phyloP scores from a whole-genome alignment of 2,888 invertebrate genomes.

The Shargacucullia verbasci region DNA sequence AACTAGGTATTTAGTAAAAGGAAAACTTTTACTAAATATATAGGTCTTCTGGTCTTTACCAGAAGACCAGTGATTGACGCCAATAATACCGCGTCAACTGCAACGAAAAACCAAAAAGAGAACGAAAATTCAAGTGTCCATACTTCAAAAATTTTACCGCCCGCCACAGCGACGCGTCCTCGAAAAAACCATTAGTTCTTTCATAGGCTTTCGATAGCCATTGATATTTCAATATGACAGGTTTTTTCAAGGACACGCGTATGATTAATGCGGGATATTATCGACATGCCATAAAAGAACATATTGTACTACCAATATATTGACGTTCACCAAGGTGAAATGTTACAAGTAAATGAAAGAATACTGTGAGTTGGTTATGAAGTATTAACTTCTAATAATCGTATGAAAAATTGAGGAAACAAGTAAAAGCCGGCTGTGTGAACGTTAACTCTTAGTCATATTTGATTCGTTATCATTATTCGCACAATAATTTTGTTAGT shows the following conservation, averaged over 20 bases:
- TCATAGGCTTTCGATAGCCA: conserved; percentile 26
- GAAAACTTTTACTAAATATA: no score
- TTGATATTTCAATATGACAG: conserved; percentile 33
- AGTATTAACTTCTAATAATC: background rate
- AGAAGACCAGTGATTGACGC: no score
- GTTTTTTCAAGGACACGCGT: conserved; percentile 36
- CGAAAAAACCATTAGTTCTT: conserved; percentile 19
- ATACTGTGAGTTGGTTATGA: no score
- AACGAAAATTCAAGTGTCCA: no score
- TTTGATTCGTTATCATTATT: no score
- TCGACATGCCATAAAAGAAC: conserved; percentile 21
- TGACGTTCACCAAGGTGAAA: background rate
- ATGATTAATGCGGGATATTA: conserved; percentile 33
- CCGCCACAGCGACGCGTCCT: conserved; percentile 13
- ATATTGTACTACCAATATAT: conserved; percentile 11
- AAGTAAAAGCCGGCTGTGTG: conserved; percentile 8
- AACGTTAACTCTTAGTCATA: no score
- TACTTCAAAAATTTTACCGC: background rate
- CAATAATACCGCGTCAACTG: no score
- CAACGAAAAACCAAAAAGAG: no score
- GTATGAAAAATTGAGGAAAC: background rate
- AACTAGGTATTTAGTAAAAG: no score
- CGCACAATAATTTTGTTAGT: no score
- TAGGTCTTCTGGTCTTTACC: no score
- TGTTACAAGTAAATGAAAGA: background rate